phyloP scores from a whole-genome alignment of 2,113 vertebrate genomes.

The Catharus bicknelli region DNA sequence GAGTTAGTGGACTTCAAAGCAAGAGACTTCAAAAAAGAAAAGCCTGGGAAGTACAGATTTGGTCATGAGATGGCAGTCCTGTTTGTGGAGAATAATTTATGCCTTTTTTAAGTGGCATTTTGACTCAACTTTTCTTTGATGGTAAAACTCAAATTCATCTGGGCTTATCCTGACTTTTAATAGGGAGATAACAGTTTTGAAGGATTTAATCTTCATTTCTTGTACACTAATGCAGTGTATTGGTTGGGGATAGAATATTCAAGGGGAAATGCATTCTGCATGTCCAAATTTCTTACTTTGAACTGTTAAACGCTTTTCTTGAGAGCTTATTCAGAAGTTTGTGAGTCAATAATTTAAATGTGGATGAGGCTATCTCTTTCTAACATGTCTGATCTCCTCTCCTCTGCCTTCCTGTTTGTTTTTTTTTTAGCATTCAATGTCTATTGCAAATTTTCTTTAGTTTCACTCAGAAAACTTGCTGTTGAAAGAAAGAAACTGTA shows the following conservation, averaged over 20 bases:
- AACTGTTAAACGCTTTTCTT: background rate
- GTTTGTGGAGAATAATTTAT: background rate
- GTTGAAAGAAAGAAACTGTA: constrained; percentile 2
- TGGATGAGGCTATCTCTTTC: background rate
- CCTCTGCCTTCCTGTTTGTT: background rate
- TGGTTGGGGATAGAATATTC: background rate
- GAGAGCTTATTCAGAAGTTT: background rate
- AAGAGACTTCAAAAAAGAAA: background rate
- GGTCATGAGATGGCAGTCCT: background rate
- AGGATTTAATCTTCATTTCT: background rate
- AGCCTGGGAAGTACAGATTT: background rate
- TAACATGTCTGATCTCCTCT: background rate
- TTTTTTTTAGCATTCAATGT: background rate
- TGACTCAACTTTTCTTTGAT: background rate
- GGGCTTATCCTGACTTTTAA: background rate
- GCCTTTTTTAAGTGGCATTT: background rate
- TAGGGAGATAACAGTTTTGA: background rate
- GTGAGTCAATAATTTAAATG: background rate
- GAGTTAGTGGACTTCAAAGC: background rate
- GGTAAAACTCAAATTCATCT: background rate
- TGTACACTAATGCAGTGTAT: background rate
- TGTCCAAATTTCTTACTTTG: background rate
- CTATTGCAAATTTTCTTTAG: background rate
- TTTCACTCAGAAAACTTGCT: constrained; percentile 1
- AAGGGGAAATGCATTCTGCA: background rate